A percentile compares a stretch with the other conserved stretches of the same genome.
These are phyloP conservation scores for Actenoides hombroni DNA, from an alignment of 2,113 vertebrate species.

Conservation along the genomic window DNA sequence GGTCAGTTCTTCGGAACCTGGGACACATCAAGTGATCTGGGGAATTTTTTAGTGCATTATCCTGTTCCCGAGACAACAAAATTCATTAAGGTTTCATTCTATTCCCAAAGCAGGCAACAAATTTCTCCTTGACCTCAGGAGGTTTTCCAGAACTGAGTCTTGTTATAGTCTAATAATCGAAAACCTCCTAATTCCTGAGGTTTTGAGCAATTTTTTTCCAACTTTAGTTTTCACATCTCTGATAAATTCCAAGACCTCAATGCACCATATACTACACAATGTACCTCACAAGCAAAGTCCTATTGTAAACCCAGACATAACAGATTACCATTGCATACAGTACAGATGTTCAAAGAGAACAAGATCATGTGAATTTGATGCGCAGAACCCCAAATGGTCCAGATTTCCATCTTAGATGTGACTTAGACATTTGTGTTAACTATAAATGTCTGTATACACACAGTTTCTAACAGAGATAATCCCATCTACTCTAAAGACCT, in stretches of 20 bases:
- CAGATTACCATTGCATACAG: neutral
- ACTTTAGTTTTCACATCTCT: neutral
- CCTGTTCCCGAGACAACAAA: neutral
- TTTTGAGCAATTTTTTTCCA: neutral
- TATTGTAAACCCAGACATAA: accelerated
- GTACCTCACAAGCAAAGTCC: neutral
- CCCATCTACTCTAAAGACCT: neutral
- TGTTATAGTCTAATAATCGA: neutral
- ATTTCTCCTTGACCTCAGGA: neutral
- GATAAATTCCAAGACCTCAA: neutral
- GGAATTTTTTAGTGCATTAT: accelerated
- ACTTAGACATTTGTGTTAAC: neutral
- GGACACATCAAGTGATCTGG: accelerated
- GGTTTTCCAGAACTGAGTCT: neutral
- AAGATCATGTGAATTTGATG: neutral
- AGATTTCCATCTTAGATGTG: neutral
- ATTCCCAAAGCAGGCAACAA: neutral
- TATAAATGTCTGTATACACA: neutral
- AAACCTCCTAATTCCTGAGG: accelerated
- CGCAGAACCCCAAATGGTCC: neutral
- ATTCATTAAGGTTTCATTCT: neutral
- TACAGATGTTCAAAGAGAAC: neutral
- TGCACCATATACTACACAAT: accelerated
- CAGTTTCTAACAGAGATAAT: neutral
- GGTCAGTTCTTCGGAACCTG: accelerated